Base-by-base conservation (phyloP, 2,797 vertebrate species). In the Spizella passerina region DNA sequence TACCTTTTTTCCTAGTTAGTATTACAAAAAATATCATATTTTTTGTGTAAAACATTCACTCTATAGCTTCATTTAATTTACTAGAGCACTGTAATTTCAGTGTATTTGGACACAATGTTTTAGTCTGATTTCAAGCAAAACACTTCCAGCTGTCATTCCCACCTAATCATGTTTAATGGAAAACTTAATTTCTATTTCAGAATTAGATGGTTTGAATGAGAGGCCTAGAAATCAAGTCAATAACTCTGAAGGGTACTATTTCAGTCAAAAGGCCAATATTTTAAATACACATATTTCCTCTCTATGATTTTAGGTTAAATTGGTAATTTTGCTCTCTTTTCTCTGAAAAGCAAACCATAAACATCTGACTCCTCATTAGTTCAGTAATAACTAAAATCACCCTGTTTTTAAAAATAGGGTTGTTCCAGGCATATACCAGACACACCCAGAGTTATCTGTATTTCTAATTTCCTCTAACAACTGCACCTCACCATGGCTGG, bases 361-460 rank as follows among this genome's bases (percentile, higher is more conserved):
- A 82, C 44, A 34, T 15, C 21, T 77, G 32, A 79, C 10, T 65
- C 36, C n/a, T 83, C 38, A n/a, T 61, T 46, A 76, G 52, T 29
- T 26, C 63, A 83, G 10, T n/a, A 82, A 29, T 24, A 81, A 81
- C 27, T 61, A 21, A 76, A 78, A 32, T 20, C 2, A 5, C 23
- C 8, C 36, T 61, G 1, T 56, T 83, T 80, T 86, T 61, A 65
- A 79, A 88, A 90, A 61, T 2, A 84, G 32, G 44, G 11, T 16
- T 92, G 86, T 63, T 70, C 76, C 16, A 56, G 32, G 80, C 82
- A 91, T 65, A 38, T 11, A 44, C 21, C 68, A 94, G 86, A 50
- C 81, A 92, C 83, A 91, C 81, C 38, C 93, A 82, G 50, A 86
- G 60, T 65, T 65, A 90, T 90, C 9, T 86, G 81, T 65, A 88